Evolutionary conservation across 2,113 vertebrate genomes (phyloP).

Genomic region (Potamarius usumacintae): DNA sequence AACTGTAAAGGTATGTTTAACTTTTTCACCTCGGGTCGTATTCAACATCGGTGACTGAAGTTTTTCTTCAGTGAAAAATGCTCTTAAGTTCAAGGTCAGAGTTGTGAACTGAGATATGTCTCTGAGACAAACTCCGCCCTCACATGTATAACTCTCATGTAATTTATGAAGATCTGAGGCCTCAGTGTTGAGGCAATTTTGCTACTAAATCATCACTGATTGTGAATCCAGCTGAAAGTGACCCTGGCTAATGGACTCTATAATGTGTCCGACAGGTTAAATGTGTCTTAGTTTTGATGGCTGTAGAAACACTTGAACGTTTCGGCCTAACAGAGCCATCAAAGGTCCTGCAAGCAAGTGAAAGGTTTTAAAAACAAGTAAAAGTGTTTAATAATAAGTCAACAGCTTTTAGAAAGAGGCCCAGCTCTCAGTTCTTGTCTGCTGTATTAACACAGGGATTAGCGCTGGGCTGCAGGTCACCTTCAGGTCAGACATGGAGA

Average conservation of each 20-base stretch:
- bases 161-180: neutral
- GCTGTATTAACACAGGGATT: slow-evolving; percentile 75
- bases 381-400: neutral
- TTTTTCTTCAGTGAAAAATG: neutral
- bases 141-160: neutral
- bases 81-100: neutral
- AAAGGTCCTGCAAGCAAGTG: slow-evolving; percentile 73
- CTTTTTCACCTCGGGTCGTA: neutral
- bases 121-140: neutral
- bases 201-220: slow-evolving; percentile 4
- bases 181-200: neutral
- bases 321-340: slow-evolving; percentile 66
- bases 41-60: neutral
- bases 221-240: neutral
- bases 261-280: neutral
- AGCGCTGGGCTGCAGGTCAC: slow-evolving; percentile 75
- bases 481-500: slow-evolving; percentile 70
- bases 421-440: slow-evolving; percentile 78
- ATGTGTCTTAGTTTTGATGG: neutral
- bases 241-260: neutral
- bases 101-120: neutral
- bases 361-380: slow-evolving; percentile 44
- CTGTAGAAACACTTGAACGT: neutral
- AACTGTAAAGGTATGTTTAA: neutral
- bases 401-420: slow-evolving; percentile 62